Conservation (phyloP, 2,113 vertebrate species). For the Percopsis transmontana region DNA sequence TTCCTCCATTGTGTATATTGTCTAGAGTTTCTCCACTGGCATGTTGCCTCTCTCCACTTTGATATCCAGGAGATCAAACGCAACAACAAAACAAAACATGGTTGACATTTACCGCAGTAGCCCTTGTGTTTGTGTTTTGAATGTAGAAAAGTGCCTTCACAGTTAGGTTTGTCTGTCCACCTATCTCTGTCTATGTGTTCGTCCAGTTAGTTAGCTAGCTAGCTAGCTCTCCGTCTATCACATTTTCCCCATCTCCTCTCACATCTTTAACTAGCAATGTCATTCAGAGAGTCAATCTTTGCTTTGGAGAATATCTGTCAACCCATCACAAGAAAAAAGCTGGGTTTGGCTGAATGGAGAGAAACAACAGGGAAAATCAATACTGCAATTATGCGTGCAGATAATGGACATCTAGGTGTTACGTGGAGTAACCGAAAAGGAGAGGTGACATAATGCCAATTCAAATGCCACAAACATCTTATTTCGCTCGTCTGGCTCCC, state of each 20-base stretch:
- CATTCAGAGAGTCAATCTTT: constrained; percentile 61
- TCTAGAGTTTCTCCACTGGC: constrained; percentile 63
- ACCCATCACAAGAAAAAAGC: constrained; percentile 61
- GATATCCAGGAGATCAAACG: constrained; percentile 70
- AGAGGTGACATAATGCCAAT: constrained; percentile 74
- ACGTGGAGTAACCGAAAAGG: constrained; percentile 68
- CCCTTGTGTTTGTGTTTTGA: constrained; percentile 66
- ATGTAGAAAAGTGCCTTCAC: constrained; percentile 47
- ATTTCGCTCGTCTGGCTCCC: constrained; percentile 57
- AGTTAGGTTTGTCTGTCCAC: neutral
- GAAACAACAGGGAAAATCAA: constrained; percentile 73
- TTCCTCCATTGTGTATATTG: constrained; percentile 71
- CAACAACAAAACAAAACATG: constrained; percentile 44
- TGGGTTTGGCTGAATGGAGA: constrained; percentile 61
- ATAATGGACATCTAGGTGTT: constrained; percentile 78
- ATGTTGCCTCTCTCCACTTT: constrained; percentile 60
- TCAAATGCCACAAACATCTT: constrained; percentile 68
- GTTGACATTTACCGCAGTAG: constrained; percentile 42
- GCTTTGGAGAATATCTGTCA: constrained; percentile 57
- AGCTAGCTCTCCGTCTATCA: constrained; percentile 1
- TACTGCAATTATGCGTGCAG: constrained; percentile 76
- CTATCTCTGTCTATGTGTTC: neutral
- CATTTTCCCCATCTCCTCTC: neutral
- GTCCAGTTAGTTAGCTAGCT: neutral
- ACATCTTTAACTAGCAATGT: constrained; percentile 22